Evolutionary conservation across 2,888 invertebrate species (phyloP), one percentile per base, ranked within the genome.

Genomic region (Hylaea fasciaria): DNA sequence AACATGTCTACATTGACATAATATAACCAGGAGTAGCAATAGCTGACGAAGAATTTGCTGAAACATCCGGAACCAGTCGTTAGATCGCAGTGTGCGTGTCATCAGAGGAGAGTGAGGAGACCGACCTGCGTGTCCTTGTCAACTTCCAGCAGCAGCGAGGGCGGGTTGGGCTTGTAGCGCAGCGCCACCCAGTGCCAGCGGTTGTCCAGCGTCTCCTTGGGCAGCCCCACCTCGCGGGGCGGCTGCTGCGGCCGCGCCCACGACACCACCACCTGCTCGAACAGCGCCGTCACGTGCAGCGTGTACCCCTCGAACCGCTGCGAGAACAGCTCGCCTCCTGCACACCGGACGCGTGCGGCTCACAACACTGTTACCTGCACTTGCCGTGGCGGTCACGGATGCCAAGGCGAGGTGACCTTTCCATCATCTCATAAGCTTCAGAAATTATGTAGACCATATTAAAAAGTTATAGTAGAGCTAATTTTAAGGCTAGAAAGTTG

Each of bases 171-270:
- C 65, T 84, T 77, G 83, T 95, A 95, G 51, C 94, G 90, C 48
- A 96, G 85, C 78, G 94, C 94, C 53, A 96, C 94, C 78, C 94
- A 95, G 86, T 97, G 96, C 97, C 97, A 97, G 76, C 92, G 94
- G 87, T 97, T 97, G 91, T 97, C 95, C 60, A 97, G 92, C 68
- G 96, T 94, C 77, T 94, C 94, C 61, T 94, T 95, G 53, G 92
- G 92, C 60, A 96, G 90, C 62, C 93, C 94, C 47, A 95, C 94
- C 81, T 95, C 95, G 64, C 93, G 86, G 53, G 85, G 89, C 69
- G 79, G 74, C 80, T 91, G 90, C 71, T 90, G 91, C 46, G 93
- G 93, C 63, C 93, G 87, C 75, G 93, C 91, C 84, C 94, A 91
- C 45, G 94, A 93, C 66, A 94, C 92, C 78, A 93, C 93, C 74